These are phyloP conservation scores for Sturmia bella DNA, from an alignment of 2,888 invertebrate genomes.

Conservation along the genomic window DNA sequence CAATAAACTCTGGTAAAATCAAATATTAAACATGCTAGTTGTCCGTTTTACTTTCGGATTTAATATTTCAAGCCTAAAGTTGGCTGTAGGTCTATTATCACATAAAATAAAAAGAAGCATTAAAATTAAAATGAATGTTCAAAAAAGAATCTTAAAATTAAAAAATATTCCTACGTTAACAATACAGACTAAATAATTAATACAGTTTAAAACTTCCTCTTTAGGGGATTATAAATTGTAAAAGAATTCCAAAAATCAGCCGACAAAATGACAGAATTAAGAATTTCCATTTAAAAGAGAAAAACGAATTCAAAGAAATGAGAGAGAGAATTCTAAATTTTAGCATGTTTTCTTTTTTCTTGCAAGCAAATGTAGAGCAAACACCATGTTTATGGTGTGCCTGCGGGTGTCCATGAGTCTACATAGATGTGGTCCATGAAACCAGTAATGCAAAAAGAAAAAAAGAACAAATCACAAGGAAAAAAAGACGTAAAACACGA, in stretches of 20 bases:
- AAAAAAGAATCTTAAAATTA: no score
- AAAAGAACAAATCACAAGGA: neutral
- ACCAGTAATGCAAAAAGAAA: no score
- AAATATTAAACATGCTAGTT: no score
- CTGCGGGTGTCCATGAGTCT: conserved; percentile 4
- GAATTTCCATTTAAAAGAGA: conserved; percentile 15
- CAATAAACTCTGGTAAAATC: no score
- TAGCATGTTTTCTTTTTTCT: neutral
- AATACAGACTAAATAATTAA: neutral
- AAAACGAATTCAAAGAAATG: neutral
- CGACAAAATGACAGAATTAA: conserved; percentile 9
- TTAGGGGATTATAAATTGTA: no score
- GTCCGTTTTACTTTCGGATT: no score
- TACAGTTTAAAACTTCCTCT: neutral
- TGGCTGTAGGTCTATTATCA: no score
- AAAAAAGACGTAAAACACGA: conserved; percentile 25
- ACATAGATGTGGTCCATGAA: neutral
- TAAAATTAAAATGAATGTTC: no score
- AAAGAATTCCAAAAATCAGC: neutral
- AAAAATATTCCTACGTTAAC: no score
- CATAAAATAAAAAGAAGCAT: neutral
- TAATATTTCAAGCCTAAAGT: no score
- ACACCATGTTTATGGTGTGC: conserved; percentile 22
- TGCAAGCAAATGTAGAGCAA: conserved; percentile 42
- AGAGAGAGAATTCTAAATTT: conserved; percentile 15